Conservation (phyloP, 2,888 invertebrate species). For the Aporophyla nigra region DNA sequence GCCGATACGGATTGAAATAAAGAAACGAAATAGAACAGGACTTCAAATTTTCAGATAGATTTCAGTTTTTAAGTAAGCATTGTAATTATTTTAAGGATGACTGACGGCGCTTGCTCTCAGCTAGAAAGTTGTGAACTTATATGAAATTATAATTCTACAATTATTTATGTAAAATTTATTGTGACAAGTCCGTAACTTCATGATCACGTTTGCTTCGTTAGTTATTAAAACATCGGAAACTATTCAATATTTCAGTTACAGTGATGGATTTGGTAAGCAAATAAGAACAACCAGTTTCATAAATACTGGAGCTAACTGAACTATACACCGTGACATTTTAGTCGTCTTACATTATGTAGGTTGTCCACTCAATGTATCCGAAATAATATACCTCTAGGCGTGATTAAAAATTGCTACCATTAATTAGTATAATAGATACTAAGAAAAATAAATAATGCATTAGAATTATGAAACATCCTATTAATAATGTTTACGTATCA, state of each 20-base stretch:
- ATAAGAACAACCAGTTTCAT: not conserved
- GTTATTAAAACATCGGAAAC: not conserved
- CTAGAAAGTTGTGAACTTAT: constrained; percentile 4
- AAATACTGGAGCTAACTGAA: not conserved
- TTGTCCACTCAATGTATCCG: no score
- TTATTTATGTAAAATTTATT: no score
- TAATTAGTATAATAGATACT: no score
- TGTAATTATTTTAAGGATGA: no score
- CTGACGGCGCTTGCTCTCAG: not conserved
- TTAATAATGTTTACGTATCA: no score
- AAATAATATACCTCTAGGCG: no score
- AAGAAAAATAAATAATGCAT: no score
- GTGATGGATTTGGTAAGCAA: not conserved
- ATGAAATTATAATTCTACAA: constrained; percentile 19
- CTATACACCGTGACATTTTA: no score
- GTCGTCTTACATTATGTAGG: no score
- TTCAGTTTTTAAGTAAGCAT: no score
- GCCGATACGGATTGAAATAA: constrained; percentile 5
- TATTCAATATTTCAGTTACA: not conserved
- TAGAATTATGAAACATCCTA: no score
- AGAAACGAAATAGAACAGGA: constrained; percentile 2
- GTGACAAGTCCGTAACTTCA: not conserved
- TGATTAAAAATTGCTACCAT: no score
- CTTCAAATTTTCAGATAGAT: not conserved
- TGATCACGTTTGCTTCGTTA: not conserved